These are phyloP conservation scores for Oxygymnocypris stewartii DNA, from an alignment of 2,113 vertebrate species.

Conservation along the genomic window DNA sequence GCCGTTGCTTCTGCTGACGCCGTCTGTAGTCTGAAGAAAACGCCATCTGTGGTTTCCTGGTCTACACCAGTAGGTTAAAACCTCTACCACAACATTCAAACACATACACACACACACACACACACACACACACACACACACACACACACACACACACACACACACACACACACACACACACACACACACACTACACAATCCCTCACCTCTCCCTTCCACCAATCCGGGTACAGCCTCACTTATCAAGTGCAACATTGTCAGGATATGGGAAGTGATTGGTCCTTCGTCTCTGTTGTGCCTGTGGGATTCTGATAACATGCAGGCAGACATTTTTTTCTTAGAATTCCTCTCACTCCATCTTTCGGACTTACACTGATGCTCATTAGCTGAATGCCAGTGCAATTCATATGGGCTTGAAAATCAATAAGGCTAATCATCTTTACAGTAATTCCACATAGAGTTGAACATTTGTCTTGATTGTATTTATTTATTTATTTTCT, in stretches of 20 bases:
- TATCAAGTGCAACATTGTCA: constrained; percentile 39
- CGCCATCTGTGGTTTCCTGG: not conserved
- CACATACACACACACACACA: not conserved
- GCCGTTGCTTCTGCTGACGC: not conserved
- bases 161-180: not conserved
- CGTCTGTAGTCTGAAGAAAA: not conserved
- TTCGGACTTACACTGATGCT: constrained; percentile 8
- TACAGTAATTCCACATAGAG: constrained; percentile 26
- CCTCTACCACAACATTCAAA: not conserved
- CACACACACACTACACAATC: not conserved
- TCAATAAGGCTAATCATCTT: constrained; percentile 39
- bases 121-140: not conserved
- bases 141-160: not conserved
- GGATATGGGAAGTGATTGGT: constrained; percentile 44
- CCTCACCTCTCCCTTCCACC: not conserved
- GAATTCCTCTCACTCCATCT: not conserved
- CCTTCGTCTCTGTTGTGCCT: constrained; percentile 8
- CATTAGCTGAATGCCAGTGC: constrained; percentile 40
- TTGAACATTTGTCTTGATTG: not conserved
- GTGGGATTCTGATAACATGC: constrained; percentile 38
- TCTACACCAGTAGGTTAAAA: not conserved
- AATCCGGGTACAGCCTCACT: constrained; percentile 26
- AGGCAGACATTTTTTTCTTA: not conserved
- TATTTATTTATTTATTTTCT: not conserved
- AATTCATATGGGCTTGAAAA: constrained; percentile 46